A percentile compares a stretch with the other conserved stretches of the same genome.
Evolutionary conservation across 2,888 invertebrate species (phyloP).

Genomic region (Cyclophora albipunctata): DNA sequence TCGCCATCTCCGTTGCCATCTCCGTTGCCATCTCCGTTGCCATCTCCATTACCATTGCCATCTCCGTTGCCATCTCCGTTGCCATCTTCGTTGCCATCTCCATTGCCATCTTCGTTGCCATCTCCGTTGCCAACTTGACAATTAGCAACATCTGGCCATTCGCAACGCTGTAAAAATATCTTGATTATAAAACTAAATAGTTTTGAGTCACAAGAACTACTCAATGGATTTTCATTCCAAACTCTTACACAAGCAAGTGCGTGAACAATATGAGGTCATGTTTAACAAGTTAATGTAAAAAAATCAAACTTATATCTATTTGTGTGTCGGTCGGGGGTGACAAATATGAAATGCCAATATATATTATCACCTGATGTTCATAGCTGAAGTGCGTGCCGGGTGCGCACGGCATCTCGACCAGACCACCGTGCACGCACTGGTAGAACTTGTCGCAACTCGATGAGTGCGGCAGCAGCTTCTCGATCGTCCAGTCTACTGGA

Average conservation of each 20-base stretch:
- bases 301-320: neutral
- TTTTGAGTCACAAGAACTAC: too few relatives aligned
- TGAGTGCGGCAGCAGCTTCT: constrained; percentile 24
- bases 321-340: neutral
- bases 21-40: neutral
- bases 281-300: neutral
- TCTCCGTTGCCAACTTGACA: constrained; percentile 10
- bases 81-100: too few relatives aligned
- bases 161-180: constrained; percentile 17
- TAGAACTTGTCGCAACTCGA: constrained; percentile 28
- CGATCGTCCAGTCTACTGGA: constrained; percentile 19
- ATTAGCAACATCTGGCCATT: constrained; percentile 8
- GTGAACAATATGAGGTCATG: neutral
- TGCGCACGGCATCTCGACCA: constrained; percentile 20
- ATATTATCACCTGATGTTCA: constrained; percentile 21
- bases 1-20: too few relatives aligned
- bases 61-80: too few relatives aligned
- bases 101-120: too few relatives aligned
- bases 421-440: constrained; percentile 21
- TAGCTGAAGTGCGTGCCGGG: constrained; percentile 29
- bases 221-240: too few relatives aligned
- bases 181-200: too few relatives aligned
- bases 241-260: constrained; percentile 3
- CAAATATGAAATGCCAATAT: neutral
- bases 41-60: neutral